Conservation (phyloP, 2,888 invertebrate species). For the Eupithecia pulchellata region DNA sequence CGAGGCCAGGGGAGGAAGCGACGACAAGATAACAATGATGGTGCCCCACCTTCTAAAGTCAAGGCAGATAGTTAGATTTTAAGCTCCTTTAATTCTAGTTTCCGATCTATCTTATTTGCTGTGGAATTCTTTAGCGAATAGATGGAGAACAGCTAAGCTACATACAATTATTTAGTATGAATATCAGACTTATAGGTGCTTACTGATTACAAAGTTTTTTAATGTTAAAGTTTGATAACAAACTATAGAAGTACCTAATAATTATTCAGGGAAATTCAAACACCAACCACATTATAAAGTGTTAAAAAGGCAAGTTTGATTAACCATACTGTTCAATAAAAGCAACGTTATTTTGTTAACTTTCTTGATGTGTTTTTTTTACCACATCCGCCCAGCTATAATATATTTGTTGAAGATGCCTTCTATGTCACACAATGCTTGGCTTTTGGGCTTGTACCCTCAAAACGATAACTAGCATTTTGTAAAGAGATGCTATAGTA, state of each 20-base stretch:
- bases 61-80: constrained; percentile 62
- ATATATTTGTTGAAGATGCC: background rate
- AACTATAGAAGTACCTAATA: background rate
- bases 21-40: constrained; percentile 61
- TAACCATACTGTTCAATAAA: background rate
- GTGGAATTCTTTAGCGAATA: background rate
- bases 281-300: background rate
- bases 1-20: constrained; percentile 62
- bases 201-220: background rate
- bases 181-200: background rate
- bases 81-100: constrained; percentile 14
- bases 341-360: background rate
- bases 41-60: constrained; percentile 64
- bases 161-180: background rate
- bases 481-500: no score
- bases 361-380: background rate
- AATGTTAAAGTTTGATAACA: background rate
- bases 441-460: background rate
- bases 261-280: background rate
- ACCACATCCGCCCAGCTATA: background rate
- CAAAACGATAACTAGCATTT: no score
- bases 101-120: background rate
- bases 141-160: background rate
- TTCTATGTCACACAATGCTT: background rate
- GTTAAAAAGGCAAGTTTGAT: background rate